A percentile compares a stretch with the other conserved stretches of the same genome.
phyloP scores from a whole-genome alignment of 2,888 invertebrate species.

The Xiphydria camelus region DNA sequence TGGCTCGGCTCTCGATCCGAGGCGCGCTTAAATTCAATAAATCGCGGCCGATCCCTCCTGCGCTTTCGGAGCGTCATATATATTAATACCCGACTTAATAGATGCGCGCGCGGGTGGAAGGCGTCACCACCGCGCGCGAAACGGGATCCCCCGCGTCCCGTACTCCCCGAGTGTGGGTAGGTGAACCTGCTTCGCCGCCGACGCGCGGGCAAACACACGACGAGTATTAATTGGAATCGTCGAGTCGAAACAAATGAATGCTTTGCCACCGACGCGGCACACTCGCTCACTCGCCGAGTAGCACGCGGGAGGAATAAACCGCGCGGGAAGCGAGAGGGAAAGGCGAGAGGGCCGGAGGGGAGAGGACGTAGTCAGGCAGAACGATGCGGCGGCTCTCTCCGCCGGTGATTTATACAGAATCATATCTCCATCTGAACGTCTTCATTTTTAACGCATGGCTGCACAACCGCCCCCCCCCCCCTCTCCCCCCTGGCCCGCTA shows the following conservation, averaged over 20 bases:
- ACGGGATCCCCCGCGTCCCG: no score
- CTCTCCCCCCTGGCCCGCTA: constrained; percentile 4
- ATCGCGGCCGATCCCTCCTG: no score
- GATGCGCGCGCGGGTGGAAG: no score
- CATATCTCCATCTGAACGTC: constrained; percentile 55
- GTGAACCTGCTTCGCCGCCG: no score
- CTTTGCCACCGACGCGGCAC: constrained; percentile 29
- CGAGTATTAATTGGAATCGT: constrained; percentile 41
- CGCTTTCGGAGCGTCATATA: no score
- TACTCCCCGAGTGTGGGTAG: no score
- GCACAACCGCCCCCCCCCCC: constrained; percentile 23
- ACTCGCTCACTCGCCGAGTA: constrained; percentile 37
- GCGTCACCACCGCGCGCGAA: no score
- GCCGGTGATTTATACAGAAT: constrained; percentile 53
- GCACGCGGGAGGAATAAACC: constrained; percentile 3
- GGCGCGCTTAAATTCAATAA: no score
- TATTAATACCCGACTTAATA: no score
- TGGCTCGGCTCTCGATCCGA: no score
- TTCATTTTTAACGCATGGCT: constrained; percentile 53
- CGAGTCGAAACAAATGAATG: constrained; percentile 37
- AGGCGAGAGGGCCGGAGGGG: background rate
- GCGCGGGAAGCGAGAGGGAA: background rate
- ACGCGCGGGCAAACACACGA: constrained; percentile 29
- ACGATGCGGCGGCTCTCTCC: constrained; percentile 28
- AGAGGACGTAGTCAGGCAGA: constrained; percentile 27